These are phyloP conservation scores for Tolmerus cingulatus DNA, from an alignment of 2,888 invertebrate species.

Conservation along the genomic window DNA sequence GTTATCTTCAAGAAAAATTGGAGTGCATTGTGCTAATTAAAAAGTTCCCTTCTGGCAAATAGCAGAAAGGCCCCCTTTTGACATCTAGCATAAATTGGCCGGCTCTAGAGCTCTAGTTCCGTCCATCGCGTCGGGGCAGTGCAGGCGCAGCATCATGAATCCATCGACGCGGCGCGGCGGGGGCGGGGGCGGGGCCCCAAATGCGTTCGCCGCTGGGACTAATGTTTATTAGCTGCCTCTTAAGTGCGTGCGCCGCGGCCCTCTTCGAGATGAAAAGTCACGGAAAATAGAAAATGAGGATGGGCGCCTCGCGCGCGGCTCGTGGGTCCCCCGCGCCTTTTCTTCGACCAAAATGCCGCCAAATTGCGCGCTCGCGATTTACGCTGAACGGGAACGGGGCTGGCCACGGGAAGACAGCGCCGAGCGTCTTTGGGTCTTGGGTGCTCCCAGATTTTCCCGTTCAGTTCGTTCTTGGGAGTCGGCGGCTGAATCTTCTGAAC, in stretches of 20 bases:
- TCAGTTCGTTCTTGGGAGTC: neutral
- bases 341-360: neutral
- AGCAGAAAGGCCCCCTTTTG: neutral
- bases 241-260: constrained; percentile 10
- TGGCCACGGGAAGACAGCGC: neutral
- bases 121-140: neutral
- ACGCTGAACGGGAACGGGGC: neutral
- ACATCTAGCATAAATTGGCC: neutral
- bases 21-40: neutral
- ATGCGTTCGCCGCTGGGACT: constrained; percentile 8
- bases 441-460: constrained; percentile 30
- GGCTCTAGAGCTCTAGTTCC: neutral
- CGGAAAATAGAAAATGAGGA: constrained; percentile 18
- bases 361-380: neutral
- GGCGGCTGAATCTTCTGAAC: neutral
- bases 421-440: neutral
- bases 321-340: neutral
- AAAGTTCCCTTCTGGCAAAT: neutral
- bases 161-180: neutral
- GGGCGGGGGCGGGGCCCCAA: neutral
- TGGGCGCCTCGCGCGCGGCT: constrained; percentile 2
- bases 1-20: neutral
- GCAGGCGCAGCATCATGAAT: neutral
- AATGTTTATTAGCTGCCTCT: constrained; percentile 22
- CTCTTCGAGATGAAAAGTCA: constrained; percentile 24